Base-by-base conservation (phyloP, 2,797 vertebrate species). In the Orestias chungarensis region DNA sequence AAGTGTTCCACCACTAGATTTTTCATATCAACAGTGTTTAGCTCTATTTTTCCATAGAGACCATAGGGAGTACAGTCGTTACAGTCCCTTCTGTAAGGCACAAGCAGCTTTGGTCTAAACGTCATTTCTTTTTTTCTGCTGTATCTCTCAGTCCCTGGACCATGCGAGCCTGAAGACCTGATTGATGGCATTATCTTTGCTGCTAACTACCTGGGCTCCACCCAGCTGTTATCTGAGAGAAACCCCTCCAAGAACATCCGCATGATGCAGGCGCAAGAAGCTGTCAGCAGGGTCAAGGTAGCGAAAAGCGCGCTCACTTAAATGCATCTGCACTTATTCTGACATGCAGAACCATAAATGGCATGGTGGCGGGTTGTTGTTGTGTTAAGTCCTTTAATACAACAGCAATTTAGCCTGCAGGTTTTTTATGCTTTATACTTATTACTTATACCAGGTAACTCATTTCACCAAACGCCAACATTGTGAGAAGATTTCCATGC, bases 161-260 rank as follows among this genome's bases (percentile, higher is more conserved):
- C 98, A 18, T 99, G 98, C 46, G 98, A 99, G 82, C 98, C 98
- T 0, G 98, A 99, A 86, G 97, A 99, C 89, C 96, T 99, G 89
- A 99, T 99, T 50, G 98, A 99, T 89, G 98, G 98, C 43, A 99
- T 99, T 92, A 99, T 99, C 92, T 99, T 99, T 76, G 98, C 98
- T 46, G 98, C 98, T 90, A 99, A 99, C 93, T 99, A 99, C 92
- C 91, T 99, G 94, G 98, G 98, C 75, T 99, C 98, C 80, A 99
- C 98, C 10, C 98, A 99, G 94, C 94, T 99, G 88, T 95, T 99
- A 23, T 99, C 98, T 0, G 98, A 99, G 90, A 95, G 97, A 70
- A 99, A 99, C 89, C 98, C 98, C 0, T 99, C 98, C 88, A 99
- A 99, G 88, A 99, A 98, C 94, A 97, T 99, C 83, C 91, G 98